phyloP scores from a whole-genome alignment of 2,797 vertebrate species.

The Emydoidea blandingii region DNA sequence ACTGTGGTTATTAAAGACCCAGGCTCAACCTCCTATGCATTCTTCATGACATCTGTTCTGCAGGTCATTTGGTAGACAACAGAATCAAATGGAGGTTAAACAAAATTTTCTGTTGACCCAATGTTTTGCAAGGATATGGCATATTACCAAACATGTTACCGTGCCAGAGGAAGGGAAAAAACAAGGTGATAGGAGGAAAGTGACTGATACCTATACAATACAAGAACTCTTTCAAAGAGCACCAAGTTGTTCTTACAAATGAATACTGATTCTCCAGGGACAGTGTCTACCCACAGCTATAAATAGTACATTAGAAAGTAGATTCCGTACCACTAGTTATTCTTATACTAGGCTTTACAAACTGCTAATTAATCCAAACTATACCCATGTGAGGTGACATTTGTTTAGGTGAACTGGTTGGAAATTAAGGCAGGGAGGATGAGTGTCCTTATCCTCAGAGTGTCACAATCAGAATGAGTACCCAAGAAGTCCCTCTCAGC shows the following conservation, averaged over 20 bases:
- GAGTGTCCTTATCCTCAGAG: background rate
- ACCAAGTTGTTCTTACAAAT: background rate
- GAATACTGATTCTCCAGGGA: background rate
- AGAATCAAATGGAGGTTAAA: background rate
- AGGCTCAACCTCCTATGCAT: background rate
- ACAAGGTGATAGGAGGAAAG: background rate
- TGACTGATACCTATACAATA: background rate
- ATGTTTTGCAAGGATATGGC: background rate
- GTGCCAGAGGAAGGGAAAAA: background rate
- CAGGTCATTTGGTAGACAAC: background rate
- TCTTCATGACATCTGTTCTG: background rate
- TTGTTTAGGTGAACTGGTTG: background rate
- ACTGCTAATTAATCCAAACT: background rate
- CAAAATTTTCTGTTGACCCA: background rate
- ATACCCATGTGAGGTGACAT: background rate
- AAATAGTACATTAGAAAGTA: background rate
- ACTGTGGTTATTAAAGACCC: background rate
- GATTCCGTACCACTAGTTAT: background rate
- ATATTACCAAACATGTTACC: background rate
- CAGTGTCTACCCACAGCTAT: background rate
- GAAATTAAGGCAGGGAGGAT: background rate
- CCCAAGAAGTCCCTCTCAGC: background rate
- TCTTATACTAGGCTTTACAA: background rate
- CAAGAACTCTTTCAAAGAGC: slow-evolving; percentile 9
- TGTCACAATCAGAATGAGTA: background rate